Base-by-base conservation (phyloP, 2,797 vertebrate species). In the Cyclopterus lumpus region DNA sequence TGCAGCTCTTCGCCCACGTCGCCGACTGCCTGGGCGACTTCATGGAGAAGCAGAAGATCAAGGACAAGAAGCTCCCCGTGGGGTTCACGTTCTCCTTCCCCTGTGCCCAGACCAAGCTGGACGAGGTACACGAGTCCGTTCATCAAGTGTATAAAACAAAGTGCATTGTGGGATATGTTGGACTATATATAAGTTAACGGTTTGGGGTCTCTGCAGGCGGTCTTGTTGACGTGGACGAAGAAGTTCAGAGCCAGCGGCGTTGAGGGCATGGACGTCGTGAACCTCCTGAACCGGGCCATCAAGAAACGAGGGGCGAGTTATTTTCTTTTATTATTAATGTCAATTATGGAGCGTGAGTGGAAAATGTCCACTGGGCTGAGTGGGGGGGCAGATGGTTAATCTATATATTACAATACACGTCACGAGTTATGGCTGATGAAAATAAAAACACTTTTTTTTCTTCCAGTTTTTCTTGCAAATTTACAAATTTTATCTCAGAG, bases 61-160 rank as follows among this genome's bases (percentile, higher is more conserved):
- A 99, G 81, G 97, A 98, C 87, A 99, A 99, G 90, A 99, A 97
- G 65, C 89, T 99, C 58, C 98, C 98, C 0, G 96, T 99, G 0
- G 98, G 98, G 53, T 97, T 99, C 82, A 99, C 98, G 0, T 99
- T 99, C 93, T 99, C 98, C 53, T 99, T 99, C 86, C 98, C 98
- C 1, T 99, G 98, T 36, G 91, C 90, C 65, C 98, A 99, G 7
- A 93, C 92, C 82, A 98, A 96, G 89, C 94, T 99, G 76, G 96
- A 99, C 7, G 98, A 99, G 97, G 98, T 99, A 93, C 95, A 93
- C 65, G 8, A 44, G 16, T 0, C 4, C 10, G 34, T n/a, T n/a
- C n/a, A 30, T 30, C 4, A 30, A 30, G 30, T 30, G 30, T 30
- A 32, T 32, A 32, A 1, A 32, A 6, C 6, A 14, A 12, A 40